phyloP scores from a whole-genome alignment of 2,888 invertebrate genomes.

The Erannis defoliaria region DNA sequence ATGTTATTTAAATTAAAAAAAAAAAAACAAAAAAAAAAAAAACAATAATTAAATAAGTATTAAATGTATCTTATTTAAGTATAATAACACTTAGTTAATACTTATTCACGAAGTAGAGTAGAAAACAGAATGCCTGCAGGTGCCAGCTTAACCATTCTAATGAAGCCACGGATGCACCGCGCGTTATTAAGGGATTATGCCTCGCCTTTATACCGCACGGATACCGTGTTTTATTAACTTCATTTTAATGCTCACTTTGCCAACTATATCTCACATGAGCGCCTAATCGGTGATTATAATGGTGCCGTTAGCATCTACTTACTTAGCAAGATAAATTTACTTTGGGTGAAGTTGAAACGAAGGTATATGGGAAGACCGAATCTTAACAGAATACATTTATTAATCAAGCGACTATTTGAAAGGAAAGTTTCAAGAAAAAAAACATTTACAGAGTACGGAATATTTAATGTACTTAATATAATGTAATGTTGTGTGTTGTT shows the following conservation, averaged over 20 bases:
- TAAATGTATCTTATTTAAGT: no score
- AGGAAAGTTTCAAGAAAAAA: no score
- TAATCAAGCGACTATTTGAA: no score
- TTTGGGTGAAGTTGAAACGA: not conserved
- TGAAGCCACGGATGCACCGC: conserved; percentile 66
- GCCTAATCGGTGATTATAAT: conserved; percentile 34
- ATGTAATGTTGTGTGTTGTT: no score
- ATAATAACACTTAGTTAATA: no score
- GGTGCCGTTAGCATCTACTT: conserved; percentile 19
- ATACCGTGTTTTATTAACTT: conserved; percentile 67
- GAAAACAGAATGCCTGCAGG: conserved; percentile 38
- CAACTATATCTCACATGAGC: conserved; percentile 25
- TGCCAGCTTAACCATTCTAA: conserved; percentile 53
- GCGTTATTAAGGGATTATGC: conserved; percentile 71
- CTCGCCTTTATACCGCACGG: conserved; percentile 60
- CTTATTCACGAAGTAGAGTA: conserved; percentile 33
- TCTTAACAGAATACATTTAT: not conserved
- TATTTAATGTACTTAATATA: no score
- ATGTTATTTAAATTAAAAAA: no score
- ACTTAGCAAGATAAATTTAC: conserved; percentile 14
- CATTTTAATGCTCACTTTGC: conserved; percentile 58
- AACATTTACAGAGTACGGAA: no score
- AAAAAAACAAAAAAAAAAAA: no score
- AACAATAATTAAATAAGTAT: no score
- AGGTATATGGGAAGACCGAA: not conserved